A percentile compares a stretch with the other conserved stretches of the same genome.
Conservation (phyloP, 2,888 invertebrate genomes). For the Erebia ligea region DNA sequence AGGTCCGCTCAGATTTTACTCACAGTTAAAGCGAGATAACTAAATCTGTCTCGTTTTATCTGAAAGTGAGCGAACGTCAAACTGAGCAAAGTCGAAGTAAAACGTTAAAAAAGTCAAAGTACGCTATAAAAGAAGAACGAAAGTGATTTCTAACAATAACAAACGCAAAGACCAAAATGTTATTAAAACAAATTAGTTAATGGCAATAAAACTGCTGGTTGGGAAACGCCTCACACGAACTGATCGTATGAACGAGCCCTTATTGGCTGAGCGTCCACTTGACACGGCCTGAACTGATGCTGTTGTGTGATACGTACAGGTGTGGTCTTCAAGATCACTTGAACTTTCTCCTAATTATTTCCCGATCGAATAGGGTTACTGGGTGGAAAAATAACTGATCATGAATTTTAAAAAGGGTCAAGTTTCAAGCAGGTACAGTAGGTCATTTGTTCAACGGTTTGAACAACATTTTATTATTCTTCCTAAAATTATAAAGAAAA, state of each 20-base stretch:
- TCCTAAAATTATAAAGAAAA: no score
- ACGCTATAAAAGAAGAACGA: no score
- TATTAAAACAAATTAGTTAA: no score
- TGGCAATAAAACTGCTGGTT: background rate
- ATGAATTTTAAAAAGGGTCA: background rate
- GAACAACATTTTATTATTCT: background rate
- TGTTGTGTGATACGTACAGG: constrained; percentile 24
- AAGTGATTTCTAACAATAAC: no score
- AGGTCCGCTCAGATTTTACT: no score
- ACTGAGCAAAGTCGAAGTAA: no score
- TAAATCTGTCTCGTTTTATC: no score
- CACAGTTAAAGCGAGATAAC: no score
- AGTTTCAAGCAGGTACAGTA: background rate
- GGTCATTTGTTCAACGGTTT: background rate
- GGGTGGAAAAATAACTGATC: background rate
- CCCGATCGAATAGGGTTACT: constrained; percentile 8
- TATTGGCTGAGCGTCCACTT: constrained; percentile 22
- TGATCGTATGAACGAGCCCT: constrained; percentile 9
- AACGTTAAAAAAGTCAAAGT: no score
- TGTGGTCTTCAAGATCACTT: constrained; percentile 31
- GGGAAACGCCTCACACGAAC: background rate
- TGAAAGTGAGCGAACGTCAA: no score
- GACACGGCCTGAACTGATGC: constrained; percentile 22
- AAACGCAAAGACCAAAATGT: no score
- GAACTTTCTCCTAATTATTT: constrained; percentile 33